Evolutionary conservation across 1,140 invertebrate species (phyloP).

Genomic region (Coptotermes formosanus): DNA sequence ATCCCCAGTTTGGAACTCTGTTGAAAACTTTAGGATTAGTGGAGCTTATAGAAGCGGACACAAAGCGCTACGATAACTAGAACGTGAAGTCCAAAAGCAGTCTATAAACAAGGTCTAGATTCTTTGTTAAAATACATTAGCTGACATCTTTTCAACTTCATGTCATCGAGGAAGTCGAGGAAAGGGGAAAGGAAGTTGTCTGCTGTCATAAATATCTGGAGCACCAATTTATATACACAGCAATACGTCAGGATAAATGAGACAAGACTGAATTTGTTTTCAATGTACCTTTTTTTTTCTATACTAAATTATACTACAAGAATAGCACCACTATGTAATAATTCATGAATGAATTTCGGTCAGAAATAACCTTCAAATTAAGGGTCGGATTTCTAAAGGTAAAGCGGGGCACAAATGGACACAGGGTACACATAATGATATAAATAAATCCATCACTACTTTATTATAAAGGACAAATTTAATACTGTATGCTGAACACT

Average conservation of each 20-base stretch:
- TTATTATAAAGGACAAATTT: too few species aligned
- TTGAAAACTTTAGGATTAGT: conserved; percentile 1
- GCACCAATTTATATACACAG: background rate
- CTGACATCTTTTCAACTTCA: too few species aligned
- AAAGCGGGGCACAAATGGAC: too few species aligned
- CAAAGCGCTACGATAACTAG: background rate
- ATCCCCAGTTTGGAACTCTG: background rate
- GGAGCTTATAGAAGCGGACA: background rate
- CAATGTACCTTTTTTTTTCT: background rate
- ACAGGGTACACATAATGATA: too few species aligned
- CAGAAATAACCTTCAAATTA: too few species aligned
- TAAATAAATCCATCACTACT: too few species aligned
- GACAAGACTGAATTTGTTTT: background rate
- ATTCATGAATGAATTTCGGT: too few species aligned
- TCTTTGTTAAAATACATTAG: background rate
- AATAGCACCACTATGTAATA: too few species aligned
- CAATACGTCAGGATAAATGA: background rate
- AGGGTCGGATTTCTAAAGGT: too few species aligned
- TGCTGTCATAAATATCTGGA: background rate
- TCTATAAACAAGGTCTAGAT: background rate
- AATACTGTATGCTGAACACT: too few species aligned
- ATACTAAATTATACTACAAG: background rate
- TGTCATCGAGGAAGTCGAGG: background rate
- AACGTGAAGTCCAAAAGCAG: too few species aligned
- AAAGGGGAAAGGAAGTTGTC: background rate